Base-by-base conservation (phyloP, 2,888 invertebrate genomes). In the Watsonalla binaria region DNA sequence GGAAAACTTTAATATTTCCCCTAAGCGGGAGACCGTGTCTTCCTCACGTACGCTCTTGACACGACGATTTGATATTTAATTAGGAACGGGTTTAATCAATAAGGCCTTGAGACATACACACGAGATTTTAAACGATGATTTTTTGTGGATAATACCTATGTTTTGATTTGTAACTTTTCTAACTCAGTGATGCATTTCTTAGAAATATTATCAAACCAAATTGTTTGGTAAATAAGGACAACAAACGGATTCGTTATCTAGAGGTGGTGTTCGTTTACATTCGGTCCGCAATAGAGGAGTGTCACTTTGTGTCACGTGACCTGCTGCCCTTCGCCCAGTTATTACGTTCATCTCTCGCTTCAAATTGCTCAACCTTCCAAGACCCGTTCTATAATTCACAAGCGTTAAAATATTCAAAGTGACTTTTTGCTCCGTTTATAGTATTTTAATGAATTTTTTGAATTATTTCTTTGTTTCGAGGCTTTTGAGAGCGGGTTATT, bases 1-100 rank as follows among this genome's bases (percentile, higher is more conserved):
- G 37, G 37, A 13, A 37, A 49, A 49, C 49, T 49, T 49, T 49
- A 49, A 49, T 49, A 49, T 49, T 49, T 49, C 37, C 37, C 37
- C 49, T 49, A 0, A 13, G 37, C 15, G 37, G 39, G 14, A 15
- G 49, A 49, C 14, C 37, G 37, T 14, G 49, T 14, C 51, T 45
- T 6, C 39, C 57, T 54, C 58, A 59, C 53, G 57, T 46, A 54
- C 11, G 55, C 54, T 57, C 51, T 52, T 54, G 54, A 51, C 54
- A 54, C 59, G 63, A 59, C 59, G 55, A 60, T 65, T 60, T 59
- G 56, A 63, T 57, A 53, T 63, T 66, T 60, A 63, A 66, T 66
- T 63, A 63, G 60, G 60, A 63, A 57, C 54, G 46, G 42, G 48
- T 42, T 51, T 54, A 46, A 63, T 63, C 56, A 53, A 62, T 59